A percentile compares a stretch with the other conserved stretches of the same genome.
phyloP scores from a whole-genome alignment of 2,888 invertebrate species.

The Agonopterix subpropinquella region DNA sequence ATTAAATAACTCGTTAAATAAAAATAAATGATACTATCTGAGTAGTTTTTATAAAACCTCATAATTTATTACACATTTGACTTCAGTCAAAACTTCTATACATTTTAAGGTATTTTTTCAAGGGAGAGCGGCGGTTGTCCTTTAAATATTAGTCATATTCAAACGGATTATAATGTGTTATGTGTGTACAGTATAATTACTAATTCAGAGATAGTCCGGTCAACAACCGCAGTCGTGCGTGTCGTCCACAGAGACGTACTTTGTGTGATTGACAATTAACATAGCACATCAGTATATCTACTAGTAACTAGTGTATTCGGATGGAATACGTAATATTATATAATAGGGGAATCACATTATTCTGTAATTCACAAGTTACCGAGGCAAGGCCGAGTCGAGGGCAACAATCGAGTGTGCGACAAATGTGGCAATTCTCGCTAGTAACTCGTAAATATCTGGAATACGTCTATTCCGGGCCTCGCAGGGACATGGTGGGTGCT shows the following conservation, averaged over 20 bases:
- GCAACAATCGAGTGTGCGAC: constrained; percentile 27
- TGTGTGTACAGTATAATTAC: neutral
- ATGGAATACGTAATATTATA: too few species aligned
- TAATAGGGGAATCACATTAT: too few species aligned
- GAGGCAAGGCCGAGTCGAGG: neutral
- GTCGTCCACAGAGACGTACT: constrained; percentile 1
- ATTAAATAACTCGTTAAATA: too few species aligned
- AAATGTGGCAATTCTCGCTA: constrained; percentile 31
- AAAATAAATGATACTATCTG: too few species aligned
- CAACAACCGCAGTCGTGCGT: constrained; percentile 6
- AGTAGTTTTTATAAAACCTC: too few species aligned
- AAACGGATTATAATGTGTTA: too few species aligned
- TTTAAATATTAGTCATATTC: too few species aligned
- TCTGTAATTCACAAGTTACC: too few species aligned
- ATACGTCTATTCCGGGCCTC: constrained; percentile 43
- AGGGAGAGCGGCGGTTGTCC: too few species aligned
- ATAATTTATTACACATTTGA: too few species aligned
- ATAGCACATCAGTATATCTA: neutral
- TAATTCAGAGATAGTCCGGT: constrained; percentile 2
- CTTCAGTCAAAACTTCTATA: too few species aligned
- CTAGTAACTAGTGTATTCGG: neutral
- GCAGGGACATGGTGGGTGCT: constrained; percentile 10
- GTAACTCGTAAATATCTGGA: constrained; percentile 43
- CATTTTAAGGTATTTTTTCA: too few species aligned
- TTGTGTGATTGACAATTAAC: constrained; percentile 2